These are phyloP conservation scores for Drosophila ercepeae DNA, from an alignment of 1,140 invertebrate species.

Conservation along the genomic window DNA sequence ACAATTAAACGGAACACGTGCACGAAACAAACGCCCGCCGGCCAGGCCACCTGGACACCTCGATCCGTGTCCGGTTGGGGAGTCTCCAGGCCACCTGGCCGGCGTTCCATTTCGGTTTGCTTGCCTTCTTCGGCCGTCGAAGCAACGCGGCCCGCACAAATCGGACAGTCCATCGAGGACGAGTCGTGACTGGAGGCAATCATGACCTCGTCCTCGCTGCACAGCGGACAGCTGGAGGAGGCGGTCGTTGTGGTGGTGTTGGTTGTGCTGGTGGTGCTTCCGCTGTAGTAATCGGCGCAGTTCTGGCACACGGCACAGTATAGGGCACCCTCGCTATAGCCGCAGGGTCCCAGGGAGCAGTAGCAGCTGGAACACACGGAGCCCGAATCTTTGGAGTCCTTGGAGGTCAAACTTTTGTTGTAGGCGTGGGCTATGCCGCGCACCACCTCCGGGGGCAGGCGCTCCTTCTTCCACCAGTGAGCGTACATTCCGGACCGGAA, in stretches of 20 bases:
- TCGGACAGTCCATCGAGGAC: conserved; percentile 68
- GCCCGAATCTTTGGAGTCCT: conserved; percentile 60
- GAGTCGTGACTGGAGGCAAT: conserved; percentile 43
- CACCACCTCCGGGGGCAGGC: conserved; percentile 88
- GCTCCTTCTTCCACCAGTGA: conserved; percentile 96
- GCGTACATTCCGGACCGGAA: conserved; percentile 93
- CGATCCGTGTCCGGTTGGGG: not conserved
- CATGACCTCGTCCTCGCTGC: conserved; percentile 50
- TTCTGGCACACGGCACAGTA: conserved; percentile 76
- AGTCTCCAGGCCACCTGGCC: conserved; percentile 29
- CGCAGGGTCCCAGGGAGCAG: conserved; percentile 62
- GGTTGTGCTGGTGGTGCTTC: conserved; percentile 53
- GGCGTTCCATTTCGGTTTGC: conserved; percentile 66
- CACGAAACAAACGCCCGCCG: conserved; percentile 61
- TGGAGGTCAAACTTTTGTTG: conserved; percentile 58
- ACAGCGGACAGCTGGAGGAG: conserved; percentile 67
- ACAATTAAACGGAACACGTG: conserved; percentile 81
- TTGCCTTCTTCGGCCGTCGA: conserved; percentile 78
- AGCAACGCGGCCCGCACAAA: conserved; percentile 57
- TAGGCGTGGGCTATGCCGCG: conserved; percentile 84
- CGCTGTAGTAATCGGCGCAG: conserved; percentile 47
- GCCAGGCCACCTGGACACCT: conserved; percentile 26
- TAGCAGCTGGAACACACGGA: conserved; percentile 54
- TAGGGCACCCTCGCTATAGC: conserved; percentile 69
- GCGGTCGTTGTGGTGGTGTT: conserved; percentile 69